These are phyloP conservation scores for Poeciliopsis gracilis DNA, from an alignment of 2,797 vertebrate species.

Conservation along the genomic window DNA sequence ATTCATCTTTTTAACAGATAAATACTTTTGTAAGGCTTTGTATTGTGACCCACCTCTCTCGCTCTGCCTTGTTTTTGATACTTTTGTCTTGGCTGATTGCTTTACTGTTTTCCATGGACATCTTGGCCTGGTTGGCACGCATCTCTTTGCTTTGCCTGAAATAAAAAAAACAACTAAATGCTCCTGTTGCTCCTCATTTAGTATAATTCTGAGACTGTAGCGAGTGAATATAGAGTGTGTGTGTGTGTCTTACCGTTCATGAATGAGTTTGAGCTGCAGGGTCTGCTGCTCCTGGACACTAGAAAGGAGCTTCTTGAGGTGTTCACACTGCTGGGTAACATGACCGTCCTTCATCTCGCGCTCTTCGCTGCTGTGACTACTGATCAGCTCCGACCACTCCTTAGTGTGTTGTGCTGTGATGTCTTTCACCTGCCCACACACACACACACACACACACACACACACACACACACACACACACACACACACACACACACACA, in stretches of 20 bases:
- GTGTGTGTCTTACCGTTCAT: slow-evolving; percentile 87
- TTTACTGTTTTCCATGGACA: slow-evolving; percentile 99
- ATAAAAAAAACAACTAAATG: neutral
- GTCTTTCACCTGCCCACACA: slow-evolving; percentile 88
- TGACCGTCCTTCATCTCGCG: slow-evolving; percentile 92
- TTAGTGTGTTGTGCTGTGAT: slow-evolving; percentile 97
- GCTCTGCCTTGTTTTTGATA: slow-evolving; percentile 98
- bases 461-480: neutral
- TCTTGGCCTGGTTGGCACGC: slow-evolving; percentile 97
- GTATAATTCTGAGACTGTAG: neutral
- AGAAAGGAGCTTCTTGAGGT: slow-evolving; percentile 90
- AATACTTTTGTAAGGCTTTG: neutral
- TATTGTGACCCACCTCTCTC: slow-evolving; percentile 87
- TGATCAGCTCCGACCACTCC: slow-evolving; percentile 97
- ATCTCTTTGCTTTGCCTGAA: slow-evolving; percentile 98
- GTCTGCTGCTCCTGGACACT: slow-evolving; percentile 93
- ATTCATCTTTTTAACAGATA: neutral
- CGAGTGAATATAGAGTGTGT: neutral
- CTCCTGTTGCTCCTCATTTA: neutral
- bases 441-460: neutral
- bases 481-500: neutral
- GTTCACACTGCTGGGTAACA: slow-evolving; percentile 93
- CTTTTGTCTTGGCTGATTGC: slow-evolving; percentile 98
- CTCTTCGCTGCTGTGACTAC: slow-evolving; percentile 90
- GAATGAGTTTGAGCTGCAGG: slow-evolving; percentile 91